Evolutionary conservation across 2,797 vertebrate genomes (phyloP).

Genomic region (Jordanella pulchra): DNA sequence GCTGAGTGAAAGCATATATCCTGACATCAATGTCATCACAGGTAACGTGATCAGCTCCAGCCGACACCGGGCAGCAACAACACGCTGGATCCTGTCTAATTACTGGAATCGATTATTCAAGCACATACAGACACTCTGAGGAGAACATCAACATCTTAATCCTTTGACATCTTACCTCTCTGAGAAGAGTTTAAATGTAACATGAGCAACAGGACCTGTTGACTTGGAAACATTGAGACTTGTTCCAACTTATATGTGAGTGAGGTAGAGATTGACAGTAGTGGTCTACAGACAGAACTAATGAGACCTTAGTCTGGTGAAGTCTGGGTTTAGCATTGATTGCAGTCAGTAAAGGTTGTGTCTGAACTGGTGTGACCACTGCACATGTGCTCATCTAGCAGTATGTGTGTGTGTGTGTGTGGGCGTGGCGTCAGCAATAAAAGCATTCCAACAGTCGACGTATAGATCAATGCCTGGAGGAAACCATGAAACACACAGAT

Average conservation of each 20-base stretch:
- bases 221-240: not conserved
- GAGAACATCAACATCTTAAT: not conserved
- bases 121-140: not conserved
- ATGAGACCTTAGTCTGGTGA: constrained; percentile 1
- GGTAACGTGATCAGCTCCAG: constrained; percentile 77
- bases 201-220: not conserved
- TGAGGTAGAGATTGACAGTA: not conserved
- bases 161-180: not conserved
- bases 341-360: constrained; percentile 31
- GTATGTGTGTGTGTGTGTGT: constrained; percentile 31
- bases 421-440: constrained; percentile 56
- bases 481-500: constrained; percentile 30
- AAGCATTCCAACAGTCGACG: constrained; percentile 66
- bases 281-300: constrained; percentile 13
- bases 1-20: constrained; percentile 91
- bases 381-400: constrained; percentile 33
- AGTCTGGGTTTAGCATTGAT: constrained; percentile 43
- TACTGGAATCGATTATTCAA: constrained; percentile 8
- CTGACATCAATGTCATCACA: constrained; percentile 98
- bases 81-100: not conserved
- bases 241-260: not conserved
- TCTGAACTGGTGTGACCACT: constrained; percentile 44
- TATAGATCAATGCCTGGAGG: constrained; percentile 49
- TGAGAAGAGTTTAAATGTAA: not conserved
- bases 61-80: not conserved